These are phyloP conservation scores for Acronicta leporina DNA, from an alignment of 2,888 invertebrate genomes.

Conservation along the genomic window DNA sequence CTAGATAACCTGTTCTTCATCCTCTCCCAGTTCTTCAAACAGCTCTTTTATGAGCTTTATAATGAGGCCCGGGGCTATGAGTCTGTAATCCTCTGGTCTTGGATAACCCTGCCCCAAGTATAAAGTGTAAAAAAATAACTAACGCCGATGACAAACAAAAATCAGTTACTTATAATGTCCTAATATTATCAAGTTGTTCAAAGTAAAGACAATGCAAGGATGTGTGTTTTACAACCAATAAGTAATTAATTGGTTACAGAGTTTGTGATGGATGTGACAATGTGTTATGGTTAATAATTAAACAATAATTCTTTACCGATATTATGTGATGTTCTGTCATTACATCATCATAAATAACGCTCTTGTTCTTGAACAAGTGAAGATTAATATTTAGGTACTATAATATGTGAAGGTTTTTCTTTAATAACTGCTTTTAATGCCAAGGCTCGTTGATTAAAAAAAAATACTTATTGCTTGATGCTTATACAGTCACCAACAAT, in stretches of 20 bases:
- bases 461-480: not conserved
- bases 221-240: constrained; percentile 13
- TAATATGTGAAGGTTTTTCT: constrained; percentile 40
- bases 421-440: constrained; percentile 12
- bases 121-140: no score
- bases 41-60: no score
- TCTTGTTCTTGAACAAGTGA: constrained; percentile 33
- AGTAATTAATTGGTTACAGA: constrained; percentile 11
- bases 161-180: constrained; percentile 1
- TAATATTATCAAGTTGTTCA: constrained; percentile 7
- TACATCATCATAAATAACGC: constrained; percentile 33
- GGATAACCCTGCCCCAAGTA: no score
- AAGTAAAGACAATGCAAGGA: constrained; percentile 21
- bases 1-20: no score
- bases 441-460: constrained; percentile 17
- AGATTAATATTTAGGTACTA: constrained; percentile 19
- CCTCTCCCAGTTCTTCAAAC: no score
- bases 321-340: constrained; percentile 14
- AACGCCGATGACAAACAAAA: constrained; percentile 9
- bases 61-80: no score
- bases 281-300: constrained; percentile 2
- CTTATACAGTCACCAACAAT: not conserved
- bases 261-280: constrained; percentile 20
- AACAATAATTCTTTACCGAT: constrained; percentile 16
- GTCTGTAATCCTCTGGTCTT: no score